Evolutionary conservation across 1,140 invertebrate species (phyloP).

Genomic region (Drosophila lacteicornis): DNA sequence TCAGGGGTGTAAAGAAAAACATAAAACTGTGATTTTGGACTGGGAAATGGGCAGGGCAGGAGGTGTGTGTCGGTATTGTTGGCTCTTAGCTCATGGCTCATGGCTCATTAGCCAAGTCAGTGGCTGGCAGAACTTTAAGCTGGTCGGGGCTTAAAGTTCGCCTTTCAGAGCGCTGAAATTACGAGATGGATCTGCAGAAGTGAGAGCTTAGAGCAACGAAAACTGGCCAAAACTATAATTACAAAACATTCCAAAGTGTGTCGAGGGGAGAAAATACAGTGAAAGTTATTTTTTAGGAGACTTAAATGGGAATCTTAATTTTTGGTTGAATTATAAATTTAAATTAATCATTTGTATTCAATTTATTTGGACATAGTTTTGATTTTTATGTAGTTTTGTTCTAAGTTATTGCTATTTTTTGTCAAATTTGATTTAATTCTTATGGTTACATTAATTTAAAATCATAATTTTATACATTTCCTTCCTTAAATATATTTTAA

Average conservation of each 20-base stretch:
- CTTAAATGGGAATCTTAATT: too few species aligned
- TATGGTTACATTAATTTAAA: neutral
- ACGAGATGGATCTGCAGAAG: slow-evolving; percentile 10
- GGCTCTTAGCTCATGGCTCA: slow-evolving; percentile 38
- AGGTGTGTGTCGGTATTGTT: slow-evolving; percentile 25
- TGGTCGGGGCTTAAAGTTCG: slow-evolving; percentile 5
- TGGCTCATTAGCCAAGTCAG: slow-evolving; percentile 59
- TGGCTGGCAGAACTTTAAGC: slow-evolving; percentile 26
- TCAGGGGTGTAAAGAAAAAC: slow-evolving; percentile 15
- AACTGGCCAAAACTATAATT: slow-evolving; percentile 15
- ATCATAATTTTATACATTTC: too few species aligned
- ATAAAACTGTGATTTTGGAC: slow-evolving; percentile 38
- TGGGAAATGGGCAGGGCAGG: neutral
- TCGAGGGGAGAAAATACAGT: neutral
- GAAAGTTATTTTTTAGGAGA: too few species aligned
- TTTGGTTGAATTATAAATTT: too few species aligned
- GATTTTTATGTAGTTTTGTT: neutral
- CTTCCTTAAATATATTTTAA: too few species aligned
- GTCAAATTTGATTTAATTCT: neutral
- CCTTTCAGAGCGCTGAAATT: slow-evolving; percentile 2
- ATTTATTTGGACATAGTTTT: neutral
- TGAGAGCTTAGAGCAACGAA: neutral
- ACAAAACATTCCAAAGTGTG: neutral
- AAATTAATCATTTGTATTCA: too few species aligned
- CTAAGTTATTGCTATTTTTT: too few species aligned